phyloP scores from a whole-genome alignment of 1,140 invertebrate species.

The Dinoponera quadriceps region DNA sequence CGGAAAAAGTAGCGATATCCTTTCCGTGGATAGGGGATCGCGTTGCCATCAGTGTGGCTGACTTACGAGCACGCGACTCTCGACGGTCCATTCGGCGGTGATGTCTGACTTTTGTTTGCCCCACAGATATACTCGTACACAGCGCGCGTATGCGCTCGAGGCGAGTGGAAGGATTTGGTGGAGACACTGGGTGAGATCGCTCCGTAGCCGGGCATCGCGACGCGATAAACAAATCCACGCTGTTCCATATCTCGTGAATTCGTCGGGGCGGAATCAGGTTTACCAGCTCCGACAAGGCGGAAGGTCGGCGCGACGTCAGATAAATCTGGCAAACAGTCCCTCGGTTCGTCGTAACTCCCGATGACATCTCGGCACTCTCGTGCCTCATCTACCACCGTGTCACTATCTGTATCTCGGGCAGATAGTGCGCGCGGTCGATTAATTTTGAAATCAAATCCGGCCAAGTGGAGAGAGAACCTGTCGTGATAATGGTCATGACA shows the following conservation, averaged over 20 bases:
- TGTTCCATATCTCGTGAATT: conserved; percentile 47
- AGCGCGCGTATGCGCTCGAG: not conserved
- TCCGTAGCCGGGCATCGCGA: conserved; percentile 13
- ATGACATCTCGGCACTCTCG: conserved; percentile 42
- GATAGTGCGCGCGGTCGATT: conserved; percentile 46
- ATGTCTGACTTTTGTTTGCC: conserved; percentile 51
- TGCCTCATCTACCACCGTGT: conserved; percentile 20
- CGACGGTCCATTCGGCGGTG: conserved; percentile 11
- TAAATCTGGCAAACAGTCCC: conserved; percentile 54
- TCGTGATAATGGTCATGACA: not conserved
- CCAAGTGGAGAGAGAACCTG: not conserved
- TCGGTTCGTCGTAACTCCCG: conserved; percentile 46
- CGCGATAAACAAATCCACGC: conserved; percentile 64
- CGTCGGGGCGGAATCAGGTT: conserved; percentile 34
- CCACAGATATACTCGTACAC: conserved; percentile 22
- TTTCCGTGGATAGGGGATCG: not conserved
- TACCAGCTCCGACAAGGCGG: conserved; percentile 31
- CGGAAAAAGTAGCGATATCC: conserved; percentile 10
- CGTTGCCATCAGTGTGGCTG: conserved; percentile 1
- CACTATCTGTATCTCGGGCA: conserved; percentile 29
- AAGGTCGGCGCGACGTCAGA: conserved; percentile 48
- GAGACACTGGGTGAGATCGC: conserved; percentile 7
- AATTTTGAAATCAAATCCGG: conserved; percentile 41
- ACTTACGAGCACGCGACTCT: conserved; percentile 7
- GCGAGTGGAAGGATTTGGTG: conserved; percentile 37